phyloP scores from a whole-genome alignment of 2,113 vertebrate genomes.

The Seriola aureovittata region DNA sequence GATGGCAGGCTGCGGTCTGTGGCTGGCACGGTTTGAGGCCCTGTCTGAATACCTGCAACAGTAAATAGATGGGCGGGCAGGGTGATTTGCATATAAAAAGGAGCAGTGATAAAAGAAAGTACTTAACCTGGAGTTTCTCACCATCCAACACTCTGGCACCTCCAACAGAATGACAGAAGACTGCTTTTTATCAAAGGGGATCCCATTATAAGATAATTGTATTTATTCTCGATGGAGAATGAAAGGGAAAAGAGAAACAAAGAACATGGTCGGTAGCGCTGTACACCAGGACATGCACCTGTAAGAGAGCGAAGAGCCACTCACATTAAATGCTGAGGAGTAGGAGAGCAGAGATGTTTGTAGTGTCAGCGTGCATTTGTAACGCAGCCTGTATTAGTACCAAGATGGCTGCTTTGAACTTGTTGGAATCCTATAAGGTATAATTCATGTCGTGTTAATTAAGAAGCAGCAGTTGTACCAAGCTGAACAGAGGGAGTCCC shows the following conservation, averaged over 20 bases:
- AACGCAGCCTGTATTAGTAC: conserved; percentile 44
- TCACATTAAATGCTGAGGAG: conserved; percentile 31
- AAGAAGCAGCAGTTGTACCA: conserved; percentile 59
- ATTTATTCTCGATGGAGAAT: conserved; percentile 76
- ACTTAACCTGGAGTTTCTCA: conserved; percentile 83
- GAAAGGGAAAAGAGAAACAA: conserved; percentile 66
- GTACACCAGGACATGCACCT: conserved; percentile 50
- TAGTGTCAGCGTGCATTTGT: conserved; percentile 67
- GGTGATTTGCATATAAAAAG: conserved; percentile 86
- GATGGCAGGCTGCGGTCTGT: conserved; percentile 58
- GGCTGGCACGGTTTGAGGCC: conserved; percentile 68
- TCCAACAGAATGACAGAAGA: conserved; percentile 81
- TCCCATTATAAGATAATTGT: conserved; percentile 83
- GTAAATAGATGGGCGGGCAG: conserved; percentile 82
- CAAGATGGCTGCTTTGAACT: conserved; percentile 69
- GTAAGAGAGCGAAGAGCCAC: conserved; percentile 47
- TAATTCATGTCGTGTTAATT: conserved; percentile 75
- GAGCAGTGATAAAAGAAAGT: conserved; percentile 81
- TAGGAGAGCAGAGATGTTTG: conserved; percentile 46
- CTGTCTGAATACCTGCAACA: conserved; percentile 79
- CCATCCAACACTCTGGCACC: conserved; percentile 78
- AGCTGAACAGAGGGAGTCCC: conserved; percentile 58
- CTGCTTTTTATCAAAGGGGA: conserved; percentile 79
- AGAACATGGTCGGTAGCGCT: conserved; percentile 31
- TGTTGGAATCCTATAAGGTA: conserved; percentile 63